Evolutionary conservation across 2,888 invertebrate genomes (phyloP).

Genomic region (Notodonta ziczac): DNA sequence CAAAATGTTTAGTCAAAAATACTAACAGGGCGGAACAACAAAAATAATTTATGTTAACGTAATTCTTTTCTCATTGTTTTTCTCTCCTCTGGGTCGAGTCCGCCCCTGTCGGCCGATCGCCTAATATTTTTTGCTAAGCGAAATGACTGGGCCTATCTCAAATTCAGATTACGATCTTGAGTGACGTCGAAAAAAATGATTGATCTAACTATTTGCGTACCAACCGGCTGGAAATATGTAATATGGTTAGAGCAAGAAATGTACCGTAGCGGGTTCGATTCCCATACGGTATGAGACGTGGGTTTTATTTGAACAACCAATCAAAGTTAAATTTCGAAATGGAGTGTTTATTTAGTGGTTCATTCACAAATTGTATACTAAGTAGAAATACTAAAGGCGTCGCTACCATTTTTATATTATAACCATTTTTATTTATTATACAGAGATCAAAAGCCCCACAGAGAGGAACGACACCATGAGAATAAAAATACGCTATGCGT

Average conservation of each 20-base stretch:
- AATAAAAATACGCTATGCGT: too few relatives aligned
- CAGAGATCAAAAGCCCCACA: too few relatives aligned
- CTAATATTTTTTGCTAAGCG: conserved; percentile 15
- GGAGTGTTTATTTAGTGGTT: not conserved
- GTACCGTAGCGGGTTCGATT: not conserved
- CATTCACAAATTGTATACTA: not conserved
- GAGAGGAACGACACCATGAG: too few relatives aligned
- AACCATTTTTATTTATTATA: too few relatives aligned
- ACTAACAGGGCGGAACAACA: too few relatives aligned
- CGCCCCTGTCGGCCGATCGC: not conserved
- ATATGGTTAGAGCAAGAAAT: not conserved
- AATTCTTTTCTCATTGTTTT: too few relatives aligned
- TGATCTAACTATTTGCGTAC: conserved; percentile 12
- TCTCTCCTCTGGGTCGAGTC: not conserved
- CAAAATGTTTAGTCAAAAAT: too few relatives aligned
- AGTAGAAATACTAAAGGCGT: not conserved
- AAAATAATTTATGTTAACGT: too few relatives aligned
- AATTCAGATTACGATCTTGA: conserved; percentile 24
- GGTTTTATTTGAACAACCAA: not conserved
- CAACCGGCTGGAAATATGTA: not conserved
- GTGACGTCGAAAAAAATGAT: conserved; percentile 19
- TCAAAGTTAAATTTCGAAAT: not conserved
- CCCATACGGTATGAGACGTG: not conserved
- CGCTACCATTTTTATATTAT: not conserved
- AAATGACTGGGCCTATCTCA: conserved; percentile 21